Conservation (phyloP, 2,113 vertebrate species). For the Sorex araneus region DNA sequence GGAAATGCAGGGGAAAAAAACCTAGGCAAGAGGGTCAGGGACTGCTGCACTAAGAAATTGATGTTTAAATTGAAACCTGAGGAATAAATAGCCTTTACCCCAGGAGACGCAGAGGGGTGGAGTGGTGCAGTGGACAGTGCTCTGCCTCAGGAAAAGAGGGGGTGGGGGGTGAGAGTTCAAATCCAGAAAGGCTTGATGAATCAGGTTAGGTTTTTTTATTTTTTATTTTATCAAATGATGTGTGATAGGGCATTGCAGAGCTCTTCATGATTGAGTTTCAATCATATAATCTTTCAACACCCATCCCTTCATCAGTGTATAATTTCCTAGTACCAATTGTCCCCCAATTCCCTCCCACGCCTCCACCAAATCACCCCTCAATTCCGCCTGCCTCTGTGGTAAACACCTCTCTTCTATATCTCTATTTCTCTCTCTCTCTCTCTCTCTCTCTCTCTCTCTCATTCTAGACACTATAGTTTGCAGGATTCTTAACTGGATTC, state of each 20-base stretch:
- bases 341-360: no score
- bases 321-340: no score
- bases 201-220: background rate
- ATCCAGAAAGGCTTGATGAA: background rate
- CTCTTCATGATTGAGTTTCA: no score
- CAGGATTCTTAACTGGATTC: background rate
- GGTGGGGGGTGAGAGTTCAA: background rate
- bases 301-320: no score
- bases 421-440: no score
- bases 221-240: background rate
- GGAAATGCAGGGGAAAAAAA: constrained; percentile 23
- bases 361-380: no score
- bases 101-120: background rate
- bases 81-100: background rate
- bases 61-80: constrained; percentile 11
- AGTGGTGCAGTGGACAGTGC: background rate
- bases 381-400: no score
- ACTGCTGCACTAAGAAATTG: background rate
- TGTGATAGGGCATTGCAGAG: no score
- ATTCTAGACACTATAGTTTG: no score
- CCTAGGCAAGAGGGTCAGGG: constrained; percentile 23
- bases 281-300: no score
- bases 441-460: no score
- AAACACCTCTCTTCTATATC: no score
- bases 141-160: background rate